Percentiles rank a stretch among this genome's conserved stretches.
Evolutionary conservation across 1,140 invertebrate genomes (phyloP).

Genomic region (Nasonia vitripennis): DNA sequence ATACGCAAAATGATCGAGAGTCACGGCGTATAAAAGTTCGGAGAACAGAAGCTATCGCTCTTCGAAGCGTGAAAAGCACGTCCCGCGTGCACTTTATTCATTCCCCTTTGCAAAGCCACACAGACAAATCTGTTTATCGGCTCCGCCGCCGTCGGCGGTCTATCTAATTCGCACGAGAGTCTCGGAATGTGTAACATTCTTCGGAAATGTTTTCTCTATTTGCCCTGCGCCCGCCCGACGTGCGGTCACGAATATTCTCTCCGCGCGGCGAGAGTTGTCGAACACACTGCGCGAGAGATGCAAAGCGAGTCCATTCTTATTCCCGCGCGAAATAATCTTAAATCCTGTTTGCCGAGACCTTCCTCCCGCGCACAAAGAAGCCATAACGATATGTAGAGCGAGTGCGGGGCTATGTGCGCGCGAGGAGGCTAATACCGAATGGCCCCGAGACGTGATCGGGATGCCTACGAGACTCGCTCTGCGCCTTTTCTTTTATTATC

Average conservation of each 20-base stretch:
- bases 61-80: too few relatives aligned
- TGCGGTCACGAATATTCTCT: slow-evolving; percentile 43
- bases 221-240: neutral
- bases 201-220: slow-evolving; percentile 13
- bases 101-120: neutral
- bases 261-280: neutral
- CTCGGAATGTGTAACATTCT: neutral
- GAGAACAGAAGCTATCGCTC: neutral
- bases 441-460: slow-evolving; percentile 63
- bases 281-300: slow-evolving; percentile 35
- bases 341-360: slow-evolving; percentile 72
- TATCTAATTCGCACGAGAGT: neutral
- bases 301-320: slow-evolving; percentile 67
- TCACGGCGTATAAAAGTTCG: neutral
- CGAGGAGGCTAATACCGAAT: slow-evolving; percentile 69
- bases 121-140: neutral
- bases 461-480: slow-evolving; percentile 54
- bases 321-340: slow-evolving; percentile 70
- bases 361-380: slow-evolving; percentile 67
- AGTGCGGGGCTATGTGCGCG: slow-evolving; percentile 55
- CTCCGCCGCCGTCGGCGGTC: too few relatives aligned
- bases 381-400: slow-evolving; percentile 68
- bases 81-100: too few relatives aligned
- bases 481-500: neutral
- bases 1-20: neutral